phyloP scores from a whole-genome alignment of 2,113 vertebrate genomes.

The Dipodomys merriami region DNA sequence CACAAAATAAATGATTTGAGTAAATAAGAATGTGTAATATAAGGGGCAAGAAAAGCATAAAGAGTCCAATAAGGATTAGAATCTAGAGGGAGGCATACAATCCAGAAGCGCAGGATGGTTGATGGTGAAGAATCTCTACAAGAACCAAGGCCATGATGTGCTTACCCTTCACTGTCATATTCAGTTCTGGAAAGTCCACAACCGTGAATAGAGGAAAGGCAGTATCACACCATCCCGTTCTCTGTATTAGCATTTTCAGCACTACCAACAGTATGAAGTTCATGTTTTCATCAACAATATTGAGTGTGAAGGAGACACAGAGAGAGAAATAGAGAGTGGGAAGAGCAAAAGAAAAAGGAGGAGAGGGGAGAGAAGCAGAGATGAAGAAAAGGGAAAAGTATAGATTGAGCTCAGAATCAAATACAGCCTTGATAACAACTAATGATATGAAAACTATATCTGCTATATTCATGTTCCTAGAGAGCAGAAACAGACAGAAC shows the following conservation, averaged over 20 bases:
- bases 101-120: neutral
- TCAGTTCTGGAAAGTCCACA: neutral
- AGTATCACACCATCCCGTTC: rapidly evolving
- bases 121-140: neutral
- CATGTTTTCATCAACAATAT: neutral
- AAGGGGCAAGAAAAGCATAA: neutral
- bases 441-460: neutral
- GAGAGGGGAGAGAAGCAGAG: no score
- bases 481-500: neutral
- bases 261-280: neutral
- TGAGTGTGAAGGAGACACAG: neutral
- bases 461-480: neutral
- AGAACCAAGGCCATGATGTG: neutral
- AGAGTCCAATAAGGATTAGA: neutral
- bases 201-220: neutral
- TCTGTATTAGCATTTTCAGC: neutral
- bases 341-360: no score
- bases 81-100: neutral
- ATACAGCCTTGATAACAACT: neutral
- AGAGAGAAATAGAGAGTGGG: no score
- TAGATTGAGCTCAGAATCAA: neutral
- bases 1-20: neutral
- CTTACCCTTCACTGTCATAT: neutral
- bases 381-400: no score
- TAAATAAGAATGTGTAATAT: neutral